A percentile compares a stretch with the other conserved stretches of the same genome.
These are phyloP conservation scores for Folsomia manolachei DNA, from an alignment of 2,888 invertebrate genomes.

Conservation along the genomic window DNA sequence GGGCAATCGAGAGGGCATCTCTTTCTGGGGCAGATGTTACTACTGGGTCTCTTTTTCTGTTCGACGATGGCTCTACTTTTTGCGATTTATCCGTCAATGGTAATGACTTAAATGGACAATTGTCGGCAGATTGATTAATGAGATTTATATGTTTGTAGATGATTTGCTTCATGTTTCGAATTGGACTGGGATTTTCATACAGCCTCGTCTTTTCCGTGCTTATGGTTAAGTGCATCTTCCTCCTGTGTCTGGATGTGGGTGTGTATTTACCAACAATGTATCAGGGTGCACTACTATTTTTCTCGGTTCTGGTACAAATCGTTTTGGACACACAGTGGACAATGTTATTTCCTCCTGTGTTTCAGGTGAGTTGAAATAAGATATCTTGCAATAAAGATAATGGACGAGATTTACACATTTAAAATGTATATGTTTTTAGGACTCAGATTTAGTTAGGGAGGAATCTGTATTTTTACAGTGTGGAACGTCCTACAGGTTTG, in stretches of 20 bases:
- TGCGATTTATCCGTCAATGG: conserved; percentile 72
- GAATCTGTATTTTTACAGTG: conserved; percentile 37
- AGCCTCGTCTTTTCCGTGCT: conserved; percentile 85
- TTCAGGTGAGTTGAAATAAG: conserved; percentile 38
- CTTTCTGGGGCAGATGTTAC: conserved; percentile 77
- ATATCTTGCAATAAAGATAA: too few relatives aligned
- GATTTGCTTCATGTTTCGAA: conserved; percentile 71
- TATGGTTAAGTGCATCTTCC: conserved; percentile 89
- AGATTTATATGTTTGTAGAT: too few relatives aligned
- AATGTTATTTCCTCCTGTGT: conserved; percentile 44
- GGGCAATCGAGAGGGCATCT: conserved; percentile 79
- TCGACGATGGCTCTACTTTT: conserved; percentile 76
- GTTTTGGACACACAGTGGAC: conserved; percentile 47
- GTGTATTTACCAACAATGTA: conserved; percentile 90
- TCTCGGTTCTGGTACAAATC: conserved; percentile 81
- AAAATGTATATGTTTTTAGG: conserved; percentile 20
- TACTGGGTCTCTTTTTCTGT: conserved; percentile 77
- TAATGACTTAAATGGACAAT: too few relatives aligned
- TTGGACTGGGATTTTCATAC: conserved; percentile 75
- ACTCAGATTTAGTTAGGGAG: conserved; percentile 22
- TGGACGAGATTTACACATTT: too few relatives aligned
- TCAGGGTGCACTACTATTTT: conserved; percentile 79
- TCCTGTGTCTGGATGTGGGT: conserved; percentile 84
- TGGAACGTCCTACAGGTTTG: conserved; percentile 53
- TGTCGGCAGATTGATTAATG: too few relatives aligned